Percentiles rank a stretch among this genome's conserved stretches.
phyloP scores from a whole-genome alignment of 2,113 vertebrate species.

The Columba livia region DNA sequence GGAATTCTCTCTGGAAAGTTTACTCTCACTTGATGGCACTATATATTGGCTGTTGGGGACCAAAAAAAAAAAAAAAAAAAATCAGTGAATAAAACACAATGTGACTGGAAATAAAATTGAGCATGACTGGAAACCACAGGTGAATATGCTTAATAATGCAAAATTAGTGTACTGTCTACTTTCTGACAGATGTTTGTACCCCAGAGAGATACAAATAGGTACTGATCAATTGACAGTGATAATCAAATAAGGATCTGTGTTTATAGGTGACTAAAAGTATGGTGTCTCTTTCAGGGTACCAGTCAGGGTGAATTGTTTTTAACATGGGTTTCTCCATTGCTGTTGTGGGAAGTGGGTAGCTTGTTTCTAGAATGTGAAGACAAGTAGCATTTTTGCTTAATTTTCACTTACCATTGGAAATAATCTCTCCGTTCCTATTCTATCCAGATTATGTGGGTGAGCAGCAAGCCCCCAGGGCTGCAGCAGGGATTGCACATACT shows the following conservation, averaged over 20 bases:
- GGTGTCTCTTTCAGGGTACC: not conserved
- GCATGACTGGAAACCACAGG: constrained; percentile 15
- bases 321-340: not conserved
- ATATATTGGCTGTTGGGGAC: not conserved
- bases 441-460: constrained; percentile 63
- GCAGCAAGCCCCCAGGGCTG: constrained; percentile 72
- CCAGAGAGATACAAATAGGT: not conserved
- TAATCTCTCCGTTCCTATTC: not conserved
- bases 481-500: constrained; percentile 64
- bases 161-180: not conserved
- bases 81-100: not conserved
- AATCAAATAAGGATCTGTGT: not conserved
- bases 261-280: not conserved
- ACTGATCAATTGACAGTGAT: not conserved
- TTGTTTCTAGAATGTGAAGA: not conserved
- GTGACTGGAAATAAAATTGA: constrained; percentile 12
- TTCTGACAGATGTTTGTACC: not conserved
- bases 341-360: not conserved
- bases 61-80: not conserved
- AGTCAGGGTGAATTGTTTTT: not conserved
- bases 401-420: not conserved
- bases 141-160: not conserved
- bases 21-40: not conserved
- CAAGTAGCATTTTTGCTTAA: not conserved
- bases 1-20: not conserved